A percentile compares a stretch with the other conserved stretches of the same genome.
Conservation (phyloP, 2,888 invertebrate species). For the Xestia c-nigrum region DNA sequence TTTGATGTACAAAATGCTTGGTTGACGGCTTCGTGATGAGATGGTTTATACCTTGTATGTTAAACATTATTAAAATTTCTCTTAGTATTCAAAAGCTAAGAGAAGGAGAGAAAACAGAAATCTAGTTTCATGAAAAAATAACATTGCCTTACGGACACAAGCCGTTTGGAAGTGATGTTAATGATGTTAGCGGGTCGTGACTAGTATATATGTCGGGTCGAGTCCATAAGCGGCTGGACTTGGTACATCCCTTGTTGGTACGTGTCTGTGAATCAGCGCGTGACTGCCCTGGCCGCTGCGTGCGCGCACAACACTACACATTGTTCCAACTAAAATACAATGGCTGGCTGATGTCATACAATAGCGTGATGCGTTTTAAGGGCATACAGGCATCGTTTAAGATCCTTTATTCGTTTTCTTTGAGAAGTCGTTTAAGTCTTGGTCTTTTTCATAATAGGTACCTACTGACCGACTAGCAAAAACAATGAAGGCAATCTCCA, state of each 20-base stretch:
- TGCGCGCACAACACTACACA: slow-evolving; percentile 75
- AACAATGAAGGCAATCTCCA: slow-evolving; percentile 15
- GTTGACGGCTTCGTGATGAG: too few species aligned
- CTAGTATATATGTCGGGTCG: slow-evolving; percentile 67
- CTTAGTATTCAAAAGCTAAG: neutral
- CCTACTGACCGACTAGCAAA: slow-evolving; percentile 18
- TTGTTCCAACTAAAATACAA: slow-evolving; percentile 81
- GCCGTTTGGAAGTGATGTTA: slow-evolving; percentile 66
- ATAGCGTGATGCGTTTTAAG: slow-evolving; percentile 77
- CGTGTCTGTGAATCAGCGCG: slow-evolving; percentile 81
- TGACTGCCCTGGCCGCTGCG: slow-evolving; percentile 75
- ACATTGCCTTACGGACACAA: slow-evolving; percentile 6
- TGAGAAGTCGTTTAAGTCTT: slow-evolving; percentile 25
- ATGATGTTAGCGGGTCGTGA: slow-evolving; percentile 74
- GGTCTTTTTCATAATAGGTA: slow-evolving; percentile 18
- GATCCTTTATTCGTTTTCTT: slow-evolving; percentile 43
- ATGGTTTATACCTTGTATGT: too few species aligned
- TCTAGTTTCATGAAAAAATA: slow-evolving; percentile 9
- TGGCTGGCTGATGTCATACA: slow-evolving; percentile 85
- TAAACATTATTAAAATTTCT: neutral
- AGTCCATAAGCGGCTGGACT: slow-evolving; percentile 70
- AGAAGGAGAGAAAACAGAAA: neutral
- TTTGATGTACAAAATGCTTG: too few species aligned
- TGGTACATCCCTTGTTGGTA: slow-evolving; percentile 72
- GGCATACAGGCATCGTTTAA: slow-evolving; percentile 62